Percentiles rank a stretch among this genome's conserved stretches.
Conservation (phyloP, 2,797 vertebrate genomes). For the Salmo trutta region DNA sequence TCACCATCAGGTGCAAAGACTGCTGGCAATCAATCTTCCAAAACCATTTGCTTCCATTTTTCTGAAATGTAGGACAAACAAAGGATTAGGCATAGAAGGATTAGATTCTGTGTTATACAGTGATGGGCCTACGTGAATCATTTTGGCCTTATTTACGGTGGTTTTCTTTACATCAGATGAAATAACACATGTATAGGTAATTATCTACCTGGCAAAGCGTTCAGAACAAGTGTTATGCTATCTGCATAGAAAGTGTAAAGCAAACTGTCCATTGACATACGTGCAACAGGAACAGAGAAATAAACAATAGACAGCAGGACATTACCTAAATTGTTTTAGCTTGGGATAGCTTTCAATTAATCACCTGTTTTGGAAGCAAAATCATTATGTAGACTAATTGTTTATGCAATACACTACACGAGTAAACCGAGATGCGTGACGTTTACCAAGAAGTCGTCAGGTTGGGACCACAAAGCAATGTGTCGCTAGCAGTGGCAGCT, state of each 20-base stretch:
- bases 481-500: not conserved
- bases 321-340: not conserved
- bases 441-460: not conserved
- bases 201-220: not conserved
- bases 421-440: not conserved
- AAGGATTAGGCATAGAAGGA: not conserved
- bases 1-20: slow-evolving; percentile 8
- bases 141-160: not conserved
- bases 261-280: not conserved
- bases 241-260: not conserved
- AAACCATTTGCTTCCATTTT: slow-evolving; percentile 19
- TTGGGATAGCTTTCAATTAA: not conserved
- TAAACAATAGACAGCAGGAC: not conserved
- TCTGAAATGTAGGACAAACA: slow-evolving; percentile 21
- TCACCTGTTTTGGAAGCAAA: not conserved
- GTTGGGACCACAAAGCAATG: not conserved
- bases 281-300: not conserved
- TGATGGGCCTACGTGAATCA: not conserved
- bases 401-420: not conserved
- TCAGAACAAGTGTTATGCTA: not conserved
- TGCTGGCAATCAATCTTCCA: slow-evolving; percentile 13
- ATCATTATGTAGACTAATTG: too few relatives aligned
- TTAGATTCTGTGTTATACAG: not conserved
- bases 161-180: not conserved
- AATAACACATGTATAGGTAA: not conserved